Evolutionary conservation across 2,888 invertebrate species (phyloP).

Genomic region (Orgyia antiqua): DNA sequence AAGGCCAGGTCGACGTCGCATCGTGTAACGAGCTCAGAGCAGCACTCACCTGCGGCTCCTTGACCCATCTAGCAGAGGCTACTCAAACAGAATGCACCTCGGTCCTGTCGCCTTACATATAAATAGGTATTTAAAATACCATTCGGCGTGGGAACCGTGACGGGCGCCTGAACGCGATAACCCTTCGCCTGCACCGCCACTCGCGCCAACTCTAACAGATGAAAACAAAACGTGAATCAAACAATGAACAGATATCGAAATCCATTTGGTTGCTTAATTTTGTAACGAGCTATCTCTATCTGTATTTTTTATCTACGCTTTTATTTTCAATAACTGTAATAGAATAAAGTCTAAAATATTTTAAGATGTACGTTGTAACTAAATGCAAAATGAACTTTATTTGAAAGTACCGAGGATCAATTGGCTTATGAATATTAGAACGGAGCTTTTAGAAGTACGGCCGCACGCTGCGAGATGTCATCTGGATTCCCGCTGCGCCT

Average conservation of each 20-base stretch:
- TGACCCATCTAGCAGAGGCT: slow-evolving; percentile 78
- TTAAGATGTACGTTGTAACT: slow-evolving; percentile 26
- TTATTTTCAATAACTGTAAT: slow-evolving; percentile 64
- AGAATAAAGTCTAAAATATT: slow-evolving; percentile 48
- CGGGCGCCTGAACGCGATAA: slow-evolving; percentile 59
- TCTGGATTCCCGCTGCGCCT: slow-evolving; percentile 69
- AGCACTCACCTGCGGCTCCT: slow-evolving; percentile 71
- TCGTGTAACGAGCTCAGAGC: slow-evolving; percentile 53
- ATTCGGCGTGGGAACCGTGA: slow-evolving; percentile 73
- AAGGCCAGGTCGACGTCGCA: slow-evolving; percentile 63
- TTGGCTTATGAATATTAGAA: slow-evolving; percentile 19
- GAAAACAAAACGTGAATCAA: slow-evolving; percentile 52
- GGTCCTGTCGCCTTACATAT: slow-evolving; percentile 70
- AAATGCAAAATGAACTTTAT: slow-evolving; percentile 22
- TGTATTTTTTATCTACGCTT: slow-evolving; percentile 62
- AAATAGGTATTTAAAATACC: slow-evolving; percentile 77
- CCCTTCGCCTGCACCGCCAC: slow-evolving; percentile 47
- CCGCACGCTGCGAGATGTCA: slow-evolving; percentile 75
- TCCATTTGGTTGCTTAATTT: slow-evolving; percentile 70
- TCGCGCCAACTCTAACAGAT: slow-evolving; percentile 23
- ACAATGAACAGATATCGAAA: slow-evolving; percentile 67
- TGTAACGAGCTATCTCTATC: slow-evolving; percentile 58
- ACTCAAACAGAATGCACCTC: slow-evolving; percentile 64
- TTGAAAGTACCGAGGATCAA: slow-evolving; percentile 10
- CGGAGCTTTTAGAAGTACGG: slow-evolving; percentile 51